Evolutionary conservation across 2,888 invertebrate species (phyloP), one percentile per base, ranked within the genome.

Genomic region (Caenorhabditis zanzibari): DNA sequence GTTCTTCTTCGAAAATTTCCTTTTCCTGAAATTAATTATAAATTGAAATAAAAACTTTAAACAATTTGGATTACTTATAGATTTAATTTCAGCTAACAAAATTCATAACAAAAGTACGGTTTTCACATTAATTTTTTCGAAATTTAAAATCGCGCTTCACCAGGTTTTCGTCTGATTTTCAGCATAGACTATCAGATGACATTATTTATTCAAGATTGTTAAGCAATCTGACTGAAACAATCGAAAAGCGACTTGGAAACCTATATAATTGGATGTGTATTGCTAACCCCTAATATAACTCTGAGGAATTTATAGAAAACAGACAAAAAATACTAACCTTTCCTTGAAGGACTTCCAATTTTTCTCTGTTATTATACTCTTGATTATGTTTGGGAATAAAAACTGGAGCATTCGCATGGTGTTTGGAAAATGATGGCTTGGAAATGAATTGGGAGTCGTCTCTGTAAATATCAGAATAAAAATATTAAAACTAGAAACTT

Each of bases 11-110:
- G 54, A 54, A 54, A 1, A 54, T 12, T 14, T 54, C 54, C 22
- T 54, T 54, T 14, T 54, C 54, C 54, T 54, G 54, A 54, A 54
- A 54, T n/a, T n/a, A n/a, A n/a, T 49, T n/a, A 49, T n/a, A n/a
- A 47, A 47, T 47, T n/a, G n/a, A n/a, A n/a, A n/a, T n/a, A n/a
- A n/a, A n/a, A n/a, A n/a, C n/a, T n/a, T n/a, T n/a, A n/a, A n/a
- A n/a, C n/a, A n/a, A n/a, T n/a, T n/a, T n/a, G n/a, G n/a, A n/a
- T n/a, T n/a, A n/a, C n/a, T n/a, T n/a, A n/a, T n/a, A n/a, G n/a
- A n/a, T 32, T 32, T 7, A 32, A 32, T 7, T 32, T 32, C 7
- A 6, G 32, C 7, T 6, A 32, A 32, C 4, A 32, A 32, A 32
- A 32, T 32, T 32, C 32, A 32, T 32, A 32, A n/a, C n/a, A n/a